Percentiles rank a stretch among this genome's conserved stretches.
Evolutionary conservation across 2,888 invertebrate genomes (phyloP).

Genomic region (Chelonus formosanus): DNA sequence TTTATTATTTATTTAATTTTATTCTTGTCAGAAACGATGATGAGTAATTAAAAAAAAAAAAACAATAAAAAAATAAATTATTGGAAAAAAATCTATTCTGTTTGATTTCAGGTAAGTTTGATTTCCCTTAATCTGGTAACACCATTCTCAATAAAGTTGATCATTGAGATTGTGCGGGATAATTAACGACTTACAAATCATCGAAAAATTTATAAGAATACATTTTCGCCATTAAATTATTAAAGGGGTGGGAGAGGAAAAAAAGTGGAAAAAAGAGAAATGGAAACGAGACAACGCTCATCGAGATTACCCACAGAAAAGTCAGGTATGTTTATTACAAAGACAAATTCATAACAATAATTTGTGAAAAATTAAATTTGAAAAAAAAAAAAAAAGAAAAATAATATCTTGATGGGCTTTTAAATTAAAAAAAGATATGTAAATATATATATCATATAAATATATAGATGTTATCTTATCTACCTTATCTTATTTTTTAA

Average conservation of each 20-base stretch:
- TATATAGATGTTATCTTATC: conserved; percentile 1
- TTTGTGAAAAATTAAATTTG: too few relatives aligned
- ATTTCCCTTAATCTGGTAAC: conserved; percentile 13
- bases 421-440: not conserved
- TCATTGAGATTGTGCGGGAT: conserved; percentile 11
- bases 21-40: too few relatives aligned
- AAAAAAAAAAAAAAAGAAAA: too few relatives aligned
- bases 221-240: too few relatives aligned
- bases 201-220: not conserved
- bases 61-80: too few relatives aligned
- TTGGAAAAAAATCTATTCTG: conserved; percentile 21
- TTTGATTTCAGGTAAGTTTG: conserved; percentile 46
- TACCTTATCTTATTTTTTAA: too few relatives aligned
- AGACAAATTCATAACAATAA: conserved; percentile 6
- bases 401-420: conserved; percentile 11
- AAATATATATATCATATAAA: not conserved
- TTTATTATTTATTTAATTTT: conserved; percentile 1
- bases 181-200: conserved; percentile 7
- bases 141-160: conserved; percentile 10
- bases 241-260: conserved; percentile 9
- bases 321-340: conserved; percentile 29
- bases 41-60: too few relatives aligned
- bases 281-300: conserved; percentile 34
- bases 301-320: conserved; percentile 28
- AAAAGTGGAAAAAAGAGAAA: conserved; percentile 19